Evolutionary conservation across 2,113 vertebrate genomes (phyloP).

Genomic region (Ailurus styani): DNA sequence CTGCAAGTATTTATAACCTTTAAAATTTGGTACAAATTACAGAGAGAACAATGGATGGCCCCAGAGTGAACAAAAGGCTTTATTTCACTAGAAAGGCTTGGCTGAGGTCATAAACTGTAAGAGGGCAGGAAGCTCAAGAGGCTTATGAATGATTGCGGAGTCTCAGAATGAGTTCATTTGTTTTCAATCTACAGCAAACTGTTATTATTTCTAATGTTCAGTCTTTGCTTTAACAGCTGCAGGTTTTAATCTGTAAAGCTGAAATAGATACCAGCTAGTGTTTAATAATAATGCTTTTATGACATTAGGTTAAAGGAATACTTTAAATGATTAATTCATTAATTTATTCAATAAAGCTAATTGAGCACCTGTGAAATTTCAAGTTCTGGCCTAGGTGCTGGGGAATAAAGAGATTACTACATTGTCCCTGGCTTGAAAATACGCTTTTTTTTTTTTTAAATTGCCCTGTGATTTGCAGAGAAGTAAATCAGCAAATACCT

Average conservation of each 20-base stretch:
- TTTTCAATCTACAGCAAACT: conserved; percentile 72
- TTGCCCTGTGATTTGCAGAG: conserved; percentile 62
- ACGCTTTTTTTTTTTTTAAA: conserved; percentile 26
- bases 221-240: conserved; percentile 54
- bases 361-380: conserved; percentile 46
- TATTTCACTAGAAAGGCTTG: conserved; percentile 59
- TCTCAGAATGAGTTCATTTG: conserved; percentile 76
- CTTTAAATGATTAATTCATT: conserved; percentile 54
- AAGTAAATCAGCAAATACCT: conserved; percentile 72
- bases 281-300: conserved; percentile 57
- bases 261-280: conserved; percentile 50
- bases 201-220: conserved; percentile 73
- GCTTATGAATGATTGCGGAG: conserved; percentile 56
- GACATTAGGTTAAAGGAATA: conserved; percentile 44
- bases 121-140: conserved; percentile 18
- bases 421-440: conserved; percentile 16
- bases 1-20: conserved; percentile 57
- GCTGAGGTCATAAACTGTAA: conserved; percentile 65
- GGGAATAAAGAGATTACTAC: conserved; percentile 43
- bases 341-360: conserved; percentile 52
- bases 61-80: conserved; percentile 49
- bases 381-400: conserved; percentile 19
- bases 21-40: conserved; percentile 69
- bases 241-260: conserved; percentile 72
- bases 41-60: conserved; percentile 52